Evolutionary conservation across 1,140 invertebrate species (phyloP).

Genomic region (Drosophila nigrodunni): DNA sequence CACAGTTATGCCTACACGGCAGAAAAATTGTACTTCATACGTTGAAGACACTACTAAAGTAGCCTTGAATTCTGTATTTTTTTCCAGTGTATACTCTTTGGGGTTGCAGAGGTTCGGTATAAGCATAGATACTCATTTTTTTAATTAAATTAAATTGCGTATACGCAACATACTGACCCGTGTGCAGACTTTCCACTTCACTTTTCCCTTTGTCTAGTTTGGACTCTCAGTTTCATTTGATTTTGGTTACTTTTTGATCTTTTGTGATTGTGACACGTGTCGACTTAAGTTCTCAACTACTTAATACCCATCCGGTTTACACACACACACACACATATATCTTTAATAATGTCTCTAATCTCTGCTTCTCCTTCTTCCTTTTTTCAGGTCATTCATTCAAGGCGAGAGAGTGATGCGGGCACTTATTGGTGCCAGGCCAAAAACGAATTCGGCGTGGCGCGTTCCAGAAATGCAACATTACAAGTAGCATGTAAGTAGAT

Average conservation of each 20-base stretch:
- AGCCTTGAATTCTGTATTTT: too few species aligned
- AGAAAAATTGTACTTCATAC: too few species aligned
- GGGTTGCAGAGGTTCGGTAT: slow-evolving; percentile 17
- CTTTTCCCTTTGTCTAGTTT: not conserved
- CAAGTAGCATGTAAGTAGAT: slow-evolving; percentile 91
- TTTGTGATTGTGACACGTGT: slow-evolving; percentile 59
- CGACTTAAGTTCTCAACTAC: slow-evolving; percentile 42
- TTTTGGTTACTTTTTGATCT: slow-evolving; percentile 77
- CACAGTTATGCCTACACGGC: not conserved
- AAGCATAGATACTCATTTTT: slow-evolving; percentile 48
- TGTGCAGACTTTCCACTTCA: slow-evolving; percentile 47
- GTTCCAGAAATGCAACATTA: slow-evolving; percentile 93
- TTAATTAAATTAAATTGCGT: slow-evolving; percentile 84
- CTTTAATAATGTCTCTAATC: slow-evolving; percentile 64
- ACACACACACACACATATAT: not conserved
- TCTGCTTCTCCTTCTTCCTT: slow-evolving; percentile 30
- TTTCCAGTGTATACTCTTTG: not conserved
- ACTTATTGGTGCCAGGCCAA: slow-evolving; percentile 95
- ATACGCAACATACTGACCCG: slow-evolving; percentile 53
- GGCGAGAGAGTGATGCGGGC: slow-evolving; percentile 90
- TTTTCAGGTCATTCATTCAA: slow-evolving; percentile 78
- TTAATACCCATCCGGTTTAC: slow-evolving; percentile 22
- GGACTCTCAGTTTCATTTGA: slow-evolving; percentile 64
- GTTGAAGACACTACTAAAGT: too few species aligned
- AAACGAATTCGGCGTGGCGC: slow-evolving; percentile 91